A percentile compares a stretch with the other conserved stretches of the same genome.
These are phyloP conservation scores for Quiscalus mexicanus DNA, from an alignment of 2,113 vertebrate species.

Conservation along the genomic window DNA sequence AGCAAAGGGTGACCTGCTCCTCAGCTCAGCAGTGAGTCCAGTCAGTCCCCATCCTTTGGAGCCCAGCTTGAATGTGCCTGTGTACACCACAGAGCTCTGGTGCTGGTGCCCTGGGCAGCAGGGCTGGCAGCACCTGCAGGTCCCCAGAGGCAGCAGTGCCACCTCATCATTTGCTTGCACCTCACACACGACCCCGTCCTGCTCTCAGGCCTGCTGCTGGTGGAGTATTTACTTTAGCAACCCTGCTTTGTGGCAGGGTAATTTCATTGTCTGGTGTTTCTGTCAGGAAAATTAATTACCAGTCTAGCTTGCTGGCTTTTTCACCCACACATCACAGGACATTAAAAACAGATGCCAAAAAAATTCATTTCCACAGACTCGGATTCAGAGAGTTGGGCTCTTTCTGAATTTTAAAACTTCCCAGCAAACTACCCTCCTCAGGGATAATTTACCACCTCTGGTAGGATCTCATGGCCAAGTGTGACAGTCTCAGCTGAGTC, in stretches of 20 bases:
- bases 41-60: not conserved
- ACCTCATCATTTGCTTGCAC: not conserved
- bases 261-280: constrained; percentile 73
- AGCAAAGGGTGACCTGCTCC: not conserved
- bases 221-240: constrained; percentile 66
- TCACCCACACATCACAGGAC: constrained; percentile 59
- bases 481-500: not conserved
- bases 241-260: constrained; percentile 57
- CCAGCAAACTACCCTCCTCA: not conserved
- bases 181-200: not conserved
- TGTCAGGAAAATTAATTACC: constrained; percentile 74
- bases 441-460: not conserved
- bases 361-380: constrained; percentile 35
- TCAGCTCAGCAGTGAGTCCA: rapidly evolving
- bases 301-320: constrained; percentile 44
- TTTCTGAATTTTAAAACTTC: constrained; percentile 25
- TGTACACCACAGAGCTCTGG: not conserved
- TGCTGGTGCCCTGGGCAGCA: not conserved
- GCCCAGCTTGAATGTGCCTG: not conserved
- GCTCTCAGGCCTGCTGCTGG: constrained; percentile 27
- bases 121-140: not conserved
- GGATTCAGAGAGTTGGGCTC: not conserved
- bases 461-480: not conserved
- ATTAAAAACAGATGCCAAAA: constrained; percentile 60
- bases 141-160: not conserved